Conservation (phyloP, 2,797 vertebrate genomes). For the Urophycis tenuis region DNA sequence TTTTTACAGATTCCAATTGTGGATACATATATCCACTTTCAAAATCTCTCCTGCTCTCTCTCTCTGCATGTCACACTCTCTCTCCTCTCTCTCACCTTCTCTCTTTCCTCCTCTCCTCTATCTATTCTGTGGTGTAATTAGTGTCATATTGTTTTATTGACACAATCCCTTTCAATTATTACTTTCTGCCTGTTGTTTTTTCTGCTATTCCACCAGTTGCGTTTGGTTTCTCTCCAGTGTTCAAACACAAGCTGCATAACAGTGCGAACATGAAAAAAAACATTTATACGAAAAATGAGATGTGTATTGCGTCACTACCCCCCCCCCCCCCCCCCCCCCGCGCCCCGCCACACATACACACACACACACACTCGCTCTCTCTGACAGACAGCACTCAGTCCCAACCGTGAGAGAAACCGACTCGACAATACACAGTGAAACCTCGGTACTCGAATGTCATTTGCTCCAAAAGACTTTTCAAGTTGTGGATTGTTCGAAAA, state of each 20-base stretch:
- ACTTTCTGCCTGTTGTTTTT: background rate
- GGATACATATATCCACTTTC: no score
- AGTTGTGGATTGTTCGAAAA: no score
- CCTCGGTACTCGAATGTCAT: no score
- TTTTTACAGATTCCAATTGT: no score
- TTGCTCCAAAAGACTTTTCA: no score
- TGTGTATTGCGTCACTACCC: background rate
- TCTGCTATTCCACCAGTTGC: background rate
- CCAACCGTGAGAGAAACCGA: no score
- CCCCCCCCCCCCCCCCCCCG: background rate
- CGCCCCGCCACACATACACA: conserved; percentile 1
- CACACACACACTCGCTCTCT: background rate
- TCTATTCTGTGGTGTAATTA: background rate
- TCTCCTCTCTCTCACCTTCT: conserved; percentile 1
- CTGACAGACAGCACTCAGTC: conserved; percentile 15
- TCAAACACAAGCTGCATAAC: background rate
- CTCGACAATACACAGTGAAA: no score
- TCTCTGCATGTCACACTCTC: background rate
- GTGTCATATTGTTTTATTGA: background rate
- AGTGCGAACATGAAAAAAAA: background rate
- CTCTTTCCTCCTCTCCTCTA: background rate
- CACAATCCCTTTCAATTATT: background rate
- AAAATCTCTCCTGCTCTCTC: background rate
- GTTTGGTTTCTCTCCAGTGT: background rate
- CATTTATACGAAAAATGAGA: background rate